Conservation (phyloP, 2,113 vertebrate species). For the Pogonocichla stellata region DNA sequence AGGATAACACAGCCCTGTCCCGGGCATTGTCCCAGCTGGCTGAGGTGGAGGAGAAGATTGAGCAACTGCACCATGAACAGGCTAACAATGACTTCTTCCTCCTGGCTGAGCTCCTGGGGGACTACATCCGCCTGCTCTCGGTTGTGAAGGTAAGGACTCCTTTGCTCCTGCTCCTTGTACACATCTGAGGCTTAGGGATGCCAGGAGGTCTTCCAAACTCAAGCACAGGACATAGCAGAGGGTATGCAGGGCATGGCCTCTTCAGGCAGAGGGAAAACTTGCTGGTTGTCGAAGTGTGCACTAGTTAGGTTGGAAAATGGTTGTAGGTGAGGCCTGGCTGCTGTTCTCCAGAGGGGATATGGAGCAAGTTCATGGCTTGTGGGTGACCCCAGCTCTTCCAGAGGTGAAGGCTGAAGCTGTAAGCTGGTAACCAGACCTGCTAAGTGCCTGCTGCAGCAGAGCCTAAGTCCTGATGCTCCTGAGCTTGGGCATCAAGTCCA, state of each 20-base stretch:
- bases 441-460: not conserved
- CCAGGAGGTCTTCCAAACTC: not conserved
- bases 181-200: not conserved
- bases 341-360: not conserved
- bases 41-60: constrained; percentile 96
- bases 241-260: not conserved
- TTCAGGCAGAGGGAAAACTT: not conserved
- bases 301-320: not conserved
- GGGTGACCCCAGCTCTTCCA: not conserved
- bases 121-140: constrained; percentile 92
- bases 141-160: constrained; percentile 83
- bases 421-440: not conserved
- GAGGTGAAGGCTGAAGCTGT: not conserved
- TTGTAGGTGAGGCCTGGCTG: not conserved
- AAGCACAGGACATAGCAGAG: not conserved
- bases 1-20: constrained; percentile 96
- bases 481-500: not conserved
- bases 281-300: not conserved
- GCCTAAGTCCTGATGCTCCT: not conserved
- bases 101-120: constrained; percentile 90
- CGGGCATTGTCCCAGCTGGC: constrained; percentile 94
- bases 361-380: not conserved
- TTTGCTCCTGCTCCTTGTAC: not conserved
- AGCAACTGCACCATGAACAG: constrained; percentile 95
- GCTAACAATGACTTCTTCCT: constrained; percentile 90